phyloP scores from a whole-genome alignment of 2,888 invertebrate species.

The Scaptodrosophila latifasciaeformis region DNA sequence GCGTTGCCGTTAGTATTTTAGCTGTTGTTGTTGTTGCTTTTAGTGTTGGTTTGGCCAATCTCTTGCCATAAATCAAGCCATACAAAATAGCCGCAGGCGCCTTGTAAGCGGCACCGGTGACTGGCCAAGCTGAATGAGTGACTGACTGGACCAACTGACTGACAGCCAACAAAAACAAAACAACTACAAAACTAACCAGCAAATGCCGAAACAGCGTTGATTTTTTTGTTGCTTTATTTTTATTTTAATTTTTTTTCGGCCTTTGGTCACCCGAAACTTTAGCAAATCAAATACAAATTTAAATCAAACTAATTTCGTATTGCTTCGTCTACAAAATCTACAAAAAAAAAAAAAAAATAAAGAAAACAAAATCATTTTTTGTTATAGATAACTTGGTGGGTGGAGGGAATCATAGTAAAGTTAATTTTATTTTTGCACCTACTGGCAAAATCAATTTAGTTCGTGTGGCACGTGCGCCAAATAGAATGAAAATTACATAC shows the following conservation, averaged over 20 bases:
- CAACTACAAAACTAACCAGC: too few relatives aligned
- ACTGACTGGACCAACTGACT: conserved; percentile 35
- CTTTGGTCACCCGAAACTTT: conserved; percentile 33
- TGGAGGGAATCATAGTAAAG: conserved; percentile 44
- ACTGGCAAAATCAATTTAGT: conserved; percentile 75
- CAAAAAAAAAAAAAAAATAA: conserved; percentile 46
- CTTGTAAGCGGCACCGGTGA: conserved; percentile 62
- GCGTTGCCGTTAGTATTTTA: conserved; percentile 23
- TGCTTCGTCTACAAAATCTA: too few relatives aligned
- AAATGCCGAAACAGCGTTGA: too few relatives aligned
- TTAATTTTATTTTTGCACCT: conserved; percentile 72
- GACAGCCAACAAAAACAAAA: conserved; percentile 39
- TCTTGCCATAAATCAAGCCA: conserved; percentile 64
- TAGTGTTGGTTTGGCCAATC: conserved; percentile 45
- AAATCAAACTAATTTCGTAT: conserved; percentile 65
- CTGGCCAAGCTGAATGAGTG: conserved; percentile 42
- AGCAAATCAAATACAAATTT: conserved; percentile 65
- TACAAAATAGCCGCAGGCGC: conserved; percentile 65
- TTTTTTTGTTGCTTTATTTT: too few relatives aligned
- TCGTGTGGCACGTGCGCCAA: conserved; percentile 75
- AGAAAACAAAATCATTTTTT: conserved; percentile 3
- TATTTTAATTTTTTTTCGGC: too few relatives aligned
- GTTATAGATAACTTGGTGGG: background rate
- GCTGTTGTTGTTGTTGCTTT: conserved; percentile 23
- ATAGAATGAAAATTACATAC: conserved; percentile 62